Evolutionary conservation across 2,113 vertebrate genomes (phyloP), one percentile per base, ranked within the genome.

Genomic region (Sphyrna mokarran): DNA sequence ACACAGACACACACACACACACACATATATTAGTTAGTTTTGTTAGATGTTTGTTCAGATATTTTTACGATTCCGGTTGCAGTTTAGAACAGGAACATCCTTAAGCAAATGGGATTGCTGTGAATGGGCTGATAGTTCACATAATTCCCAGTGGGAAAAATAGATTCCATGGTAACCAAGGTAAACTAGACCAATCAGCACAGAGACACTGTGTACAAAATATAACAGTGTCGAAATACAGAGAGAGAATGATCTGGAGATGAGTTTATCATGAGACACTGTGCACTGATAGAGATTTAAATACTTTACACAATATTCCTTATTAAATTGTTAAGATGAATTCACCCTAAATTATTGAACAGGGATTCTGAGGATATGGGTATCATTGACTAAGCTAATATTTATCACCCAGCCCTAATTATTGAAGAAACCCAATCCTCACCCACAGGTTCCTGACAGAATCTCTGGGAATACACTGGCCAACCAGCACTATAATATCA

Each of bases 141-240:
- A n/a, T 7, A n/a, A 91, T 33, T 37, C 33, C n/a, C 33, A n/a
- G 63, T n/a, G 29, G 61, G 13, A 58, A 61, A 91, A 66, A 91
- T n/a, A 58, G 89, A 91, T 37, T 8, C 89, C 89, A 91, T 91
- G 89, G 89, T 33, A 91, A 91, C 89, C 89, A 66, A n/a, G 58
- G 14, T 40, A 66, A 29, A 20, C 29, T 1, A 63, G 33, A 66
- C 33, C 58, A 66, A 66, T n/a, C 58, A 91, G 87, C 87, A n/a
- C 29, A 9, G 54, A n/a, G 89, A 66, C 0, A 14, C 89, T 33
- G 29, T 16, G 5, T 54, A 54, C 48, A 54, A 14, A 90, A 90
- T 61, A n/a, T 20, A 33, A 90, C 33, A 78, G 33, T n/a, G 23
- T 66, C 1, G 58, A 63, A 16, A 29, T 66, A 63, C 66, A 63